Percentiles rank a stretch among this genome's conserved stretches.
Conservation (phyloP, 92 coral and sea anemone species). For the Blastomussa wellsi region DNA sequence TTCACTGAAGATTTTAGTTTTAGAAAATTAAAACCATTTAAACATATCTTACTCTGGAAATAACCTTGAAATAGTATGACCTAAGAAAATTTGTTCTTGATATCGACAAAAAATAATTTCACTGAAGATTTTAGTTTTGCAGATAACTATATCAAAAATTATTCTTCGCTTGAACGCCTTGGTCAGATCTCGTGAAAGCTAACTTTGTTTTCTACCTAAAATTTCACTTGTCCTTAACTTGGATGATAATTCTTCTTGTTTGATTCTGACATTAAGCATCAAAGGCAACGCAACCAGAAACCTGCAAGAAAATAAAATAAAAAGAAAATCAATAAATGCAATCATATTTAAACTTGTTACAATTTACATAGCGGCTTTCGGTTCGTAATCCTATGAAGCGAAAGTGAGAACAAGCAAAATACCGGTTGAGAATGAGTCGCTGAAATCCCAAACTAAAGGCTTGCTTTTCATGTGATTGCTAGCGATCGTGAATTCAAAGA, state of each 20-base stretch:
- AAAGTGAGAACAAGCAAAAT: neutral
- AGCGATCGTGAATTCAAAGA: neutral
- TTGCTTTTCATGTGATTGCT: neutral
- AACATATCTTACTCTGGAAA: neutral
- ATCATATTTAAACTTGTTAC: neutral
- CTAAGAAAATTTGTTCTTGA: neutral
- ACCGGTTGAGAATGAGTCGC: neutral
- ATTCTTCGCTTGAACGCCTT: neutral
- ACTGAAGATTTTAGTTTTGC: neutral
- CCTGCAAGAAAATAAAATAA: neutral
- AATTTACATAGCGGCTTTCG: neutral
- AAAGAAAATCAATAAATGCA: neutral
- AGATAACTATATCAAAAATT: neutral
- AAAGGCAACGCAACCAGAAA: neutral
- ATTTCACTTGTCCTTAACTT: neutral
- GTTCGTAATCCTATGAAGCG: neutral
- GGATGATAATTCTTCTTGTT: neutral
- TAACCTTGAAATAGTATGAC: neutral
- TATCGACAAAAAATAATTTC: neutral
- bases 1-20: neutral
- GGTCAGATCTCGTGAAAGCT: neutral
- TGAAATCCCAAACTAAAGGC: neutral
- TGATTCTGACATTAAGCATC: neutral
- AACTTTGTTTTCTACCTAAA: neutral
- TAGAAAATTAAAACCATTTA: neutral